phyloP scores from a whole-genome alignment of 2,797 vertebrate species.

The Pelobates cultripes region DNA sequence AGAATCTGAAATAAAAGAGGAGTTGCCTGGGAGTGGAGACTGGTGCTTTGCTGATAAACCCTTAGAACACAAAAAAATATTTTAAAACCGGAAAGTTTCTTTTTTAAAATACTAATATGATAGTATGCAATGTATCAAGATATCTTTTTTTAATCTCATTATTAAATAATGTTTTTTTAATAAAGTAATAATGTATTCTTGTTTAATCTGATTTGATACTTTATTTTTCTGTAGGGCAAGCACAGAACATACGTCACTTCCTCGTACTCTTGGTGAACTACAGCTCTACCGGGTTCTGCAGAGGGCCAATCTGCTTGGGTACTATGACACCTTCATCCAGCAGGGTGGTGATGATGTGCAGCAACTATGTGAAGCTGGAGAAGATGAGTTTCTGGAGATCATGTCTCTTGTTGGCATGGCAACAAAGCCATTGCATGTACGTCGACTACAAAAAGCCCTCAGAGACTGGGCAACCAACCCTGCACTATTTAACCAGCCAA shows the following conservation, averaged over 20 bases:
- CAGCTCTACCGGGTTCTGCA: constrained; percentile 96
- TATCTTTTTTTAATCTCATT: too few species aligned
- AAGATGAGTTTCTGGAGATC: constrained; percentile 98
- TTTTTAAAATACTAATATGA: too few species aligned
- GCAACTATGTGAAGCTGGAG: constrained; percentile 94
- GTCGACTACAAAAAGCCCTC: constrained; percentile 93
- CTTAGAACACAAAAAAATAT: too few species aligned
- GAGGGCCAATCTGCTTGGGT: constrained; percentile 92
- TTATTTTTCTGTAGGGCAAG: constrained; percentile 18
- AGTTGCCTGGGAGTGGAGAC: too few species aligned
- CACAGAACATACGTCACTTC: constrained; percentile 75
- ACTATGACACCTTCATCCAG: constrained; percentile 99
- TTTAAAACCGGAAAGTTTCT: too few species aligned
- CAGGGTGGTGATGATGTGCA: constrained; percentile 97
- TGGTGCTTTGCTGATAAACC: too few species aligned
- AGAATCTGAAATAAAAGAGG: too few species aligned
- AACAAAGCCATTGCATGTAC: constrained; percentile 95
- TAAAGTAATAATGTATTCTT: too few species aligned
- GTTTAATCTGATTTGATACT: background rate
- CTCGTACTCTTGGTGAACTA: constrained; percentile 93
- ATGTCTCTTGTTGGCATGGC: constrained; percentile 99
- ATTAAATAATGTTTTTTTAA: too few species aligned
- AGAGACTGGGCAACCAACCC: constrained; percentile 96
- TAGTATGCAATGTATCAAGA: too few species aligned
- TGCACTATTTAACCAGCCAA: constrained; percentile 88